phyloP scores from a whole-genome alignment of 2,888 invertebrate species.

The Tenthredo amoena region DNA sequence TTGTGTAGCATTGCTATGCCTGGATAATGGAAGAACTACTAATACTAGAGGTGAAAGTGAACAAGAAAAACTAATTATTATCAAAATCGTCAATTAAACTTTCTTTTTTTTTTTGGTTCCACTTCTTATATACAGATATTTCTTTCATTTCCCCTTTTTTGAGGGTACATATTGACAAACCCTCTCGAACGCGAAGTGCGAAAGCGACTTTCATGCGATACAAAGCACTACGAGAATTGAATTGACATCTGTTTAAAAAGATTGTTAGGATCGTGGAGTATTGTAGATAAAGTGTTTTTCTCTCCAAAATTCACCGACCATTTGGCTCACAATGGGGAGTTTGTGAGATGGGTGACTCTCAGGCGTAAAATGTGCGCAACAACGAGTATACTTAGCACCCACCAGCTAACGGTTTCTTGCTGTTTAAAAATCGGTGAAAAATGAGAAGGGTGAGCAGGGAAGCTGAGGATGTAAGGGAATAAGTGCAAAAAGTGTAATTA shows the following conservation, averaged over 20 bases:
- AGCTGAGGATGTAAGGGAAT: constrained; percentile 2
- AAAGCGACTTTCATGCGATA: neutral
- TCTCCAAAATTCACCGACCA: constrained; percentile 7
- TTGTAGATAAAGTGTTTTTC: constrained; percentile 14
- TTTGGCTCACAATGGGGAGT: constrained; percentile 14
- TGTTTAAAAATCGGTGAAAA: constrained; percentile 23
- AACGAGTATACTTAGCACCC: constrained; percentile 33
- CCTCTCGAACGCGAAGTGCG: neutral
- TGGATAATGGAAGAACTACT: neutral
- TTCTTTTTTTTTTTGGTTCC: neutral
- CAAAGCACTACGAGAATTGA: neutral
- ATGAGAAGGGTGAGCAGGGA: constrained; percentile 10
- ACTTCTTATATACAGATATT: neutral
- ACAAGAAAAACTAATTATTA: neutral
- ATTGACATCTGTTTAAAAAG: constrained; percentile 28
- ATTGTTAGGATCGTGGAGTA: neutral
- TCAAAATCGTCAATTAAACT: neutral
- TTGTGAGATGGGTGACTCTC: constrained; percentile 15
- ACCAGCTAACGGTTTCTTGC: neutral
- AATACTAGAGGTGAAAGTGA: neutral
- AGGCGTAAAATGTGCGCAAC: constrained; percentile 19
- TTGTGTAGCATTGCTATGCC: neutral
- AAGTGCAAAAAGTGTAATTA: constrained; percentile 39
- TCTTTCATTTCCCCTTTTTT: neutral
- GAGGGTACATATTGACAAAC: neutral